Evolutionary conservation across 2,888 invertebrate genomes (phyloP), one percentile per base, ranked within the genome.

Genomic region (Agonopterix arenella): DNA sequence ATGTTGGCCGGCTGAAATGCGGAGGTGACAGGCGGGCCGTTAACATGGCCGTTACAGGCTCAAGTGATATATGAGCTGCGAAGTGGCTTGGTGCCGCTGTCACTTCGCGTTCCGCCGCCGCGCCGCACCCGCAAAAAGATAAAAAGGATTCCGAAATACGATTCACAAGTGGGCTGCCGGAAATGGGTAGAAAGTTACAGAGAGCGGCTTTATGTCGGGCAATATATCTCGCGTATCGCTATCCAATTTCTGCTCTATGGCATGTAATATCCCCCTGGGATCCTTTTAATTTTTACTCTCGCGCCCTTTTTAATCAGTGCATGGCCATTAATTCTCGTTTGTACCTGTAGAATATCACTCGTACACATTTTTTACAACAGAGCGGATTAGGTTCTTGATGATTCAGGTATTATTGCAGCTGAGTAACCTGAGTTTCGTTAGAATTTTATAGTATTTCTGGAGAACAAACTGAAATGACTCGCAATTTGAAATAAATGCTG

Each of bases 211-310:
- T 86, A 84, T 84, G 80, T 79, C 79, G 74, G 71, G 75, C 75
- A 83, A 85, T 86, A 88, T 84, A 84, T 88, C 80, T 84, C 74
- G 75, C 82, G 76, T 84, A 84, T 83, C 84, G 81, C 80, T 80
- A 84, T 84, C 83, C 84, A 83, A 84, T 85, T 85, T 83, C 84
- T 83, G 80, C 78, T 82, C 80, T 84, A 83, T 84, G 84, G 82
- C 80, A 76, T 82, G 82, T 84, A 82, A 85, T 85, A 81, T 83
- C 80, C 79, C 76, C 73, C 52, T 59, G 72, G 68, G 76, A 74
- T 74, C 76, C 74, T 83, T 79, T 84, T 80, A 83, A 81, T 81
- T 84, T 81, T 72, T 73, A 70, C 75, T 70, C 57, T 53, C 59
- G 59, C 61, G 45, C 48, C 70, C 73, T 72, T 80, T 78, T 81